A percentile compares a stretch with the other conserved stretches of the same genome.
phyloP scores from a whole-genome alignment of 2,797 vertebrate species.

The Phaenicophaeus curvirostris region DNA sequence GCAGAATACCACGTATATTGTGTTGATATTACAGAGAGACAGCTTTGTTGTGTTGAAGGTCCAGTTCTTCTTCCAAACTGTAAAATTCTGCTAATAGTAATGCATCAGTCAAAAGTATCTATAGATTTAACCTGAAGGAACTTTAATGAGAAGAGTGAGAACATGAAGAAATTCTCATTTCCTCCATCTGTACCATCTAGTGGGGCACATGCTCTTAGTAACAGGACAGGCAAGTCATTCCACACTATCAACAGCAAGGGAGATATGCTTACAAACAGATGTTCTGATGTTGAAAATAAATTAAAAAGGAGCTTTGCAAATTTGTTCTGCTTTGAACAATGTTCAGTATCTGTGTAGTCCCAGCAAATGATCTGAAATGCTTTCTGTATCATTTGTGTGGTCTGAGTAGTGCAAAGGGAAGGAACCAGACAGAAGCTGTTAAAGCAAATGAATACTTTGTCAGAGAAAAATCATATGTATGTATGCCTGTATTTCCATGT shows the following conservation, averaged over 20 bases:
- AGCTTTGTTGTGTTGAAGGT: background rate
- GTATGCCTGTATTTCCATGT: background rate
- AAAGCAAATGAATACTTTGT: background rate
- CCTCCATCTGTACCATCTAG: background rate
- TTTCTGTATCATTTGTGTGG: background rate
- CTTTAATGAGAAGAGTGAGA: background rate
- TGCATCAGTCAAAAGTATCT: background rate
- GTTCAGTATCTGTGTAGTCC: background rate
- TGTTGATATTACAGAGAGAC: background rate
- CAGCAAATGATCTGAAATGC: background rate
- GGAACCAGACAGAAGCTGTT: background rate
- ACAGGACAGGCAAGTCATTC: background rate
- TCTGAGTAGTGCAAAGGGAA: background rate
- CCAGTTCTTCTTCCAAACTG: background rate
- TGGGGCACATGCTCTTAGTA: background rate
- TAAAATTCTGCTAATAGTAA: background rate
- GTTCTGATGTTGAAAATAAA: background rate
- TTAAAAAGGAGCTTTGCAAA: background rate
- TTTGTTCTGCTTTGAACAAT: background rate
- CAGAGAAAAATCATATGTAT: background rate
- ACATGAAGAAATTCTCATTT: background rate
- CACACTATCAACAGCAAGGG: background rate
- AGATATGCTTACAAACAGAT: background rate
- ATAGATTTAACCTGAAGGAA: background rate
- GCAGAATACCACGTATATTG: background rate